Evolutionary conservation across 2,888 invertebrate genomes (phyloP).

Genomic region (Epinotia bilunana): DNA sequence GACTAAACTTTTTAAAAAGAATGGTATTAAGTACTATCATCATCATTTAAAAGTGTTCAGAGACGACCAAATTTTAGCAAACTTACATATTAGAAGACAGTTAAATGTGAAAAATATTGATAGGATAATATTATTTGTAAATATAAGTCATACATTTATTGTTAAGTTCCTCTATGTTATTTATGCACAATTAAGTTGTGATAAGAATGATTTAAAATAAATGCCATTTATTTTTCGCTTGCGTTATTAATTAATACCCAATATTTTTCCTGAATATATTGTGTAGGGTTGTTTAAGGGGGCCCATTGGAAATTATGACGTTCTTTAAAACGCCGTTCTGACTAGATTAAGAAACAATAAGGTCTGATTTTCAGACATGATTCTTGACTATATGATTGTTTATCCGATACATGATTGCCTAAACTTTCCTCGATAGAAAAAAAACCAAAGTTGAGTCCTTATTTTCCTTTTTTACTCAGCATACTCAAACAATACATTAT

Average conservation of each 20-base stretch:
- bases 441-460: too few relatives aligned
- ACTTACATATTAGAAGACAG: neutral
- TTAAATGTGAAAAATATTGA: neutral
- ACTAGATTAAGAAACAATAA: too few relatives aligned
- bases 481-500: too few relatives aligned
- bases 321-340: too few relatives aligned
- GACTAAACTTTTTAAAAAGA: neutral
- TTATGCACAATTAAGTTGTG: constrained; percentile 36
- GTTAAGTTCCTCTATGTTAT: constrained; percentile 27
- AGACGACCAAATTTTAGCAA: neutral
- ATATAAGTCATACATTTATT: constrained; percentile 13
- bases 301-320: too few relatives aligned
- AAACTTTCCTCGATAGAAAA: too few relatives aligned
- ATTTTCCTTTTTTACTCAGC: too few relatives aligned
- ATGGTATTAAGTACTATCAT: neutral
- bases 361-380: too few relatives aligned
- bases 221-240: constrained; percentile 30
- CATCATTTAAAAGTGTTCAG: neutral
- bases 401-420: too few relatives aligned
- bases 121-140: constrained; percentile 13
- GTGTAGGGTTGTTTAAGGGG: too few relatives aligned
- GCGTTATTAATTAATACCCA: neutral
- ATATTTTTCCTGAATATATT: neutral
- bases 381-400: too few relatives aligned
- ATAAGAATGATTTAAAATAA: constrained; percentile 30